These are phyloP conservation scores for Sus scrofa DNA, from an alignment of 2,113 vertebrate genomes.

Conservation along the genomic window T2T-Sscrofa CM000812.6:193015001-193015500, in stretches of 20 bases:
- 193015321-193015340: neutral
- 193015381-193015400: neutral
- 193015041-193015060: neutral
- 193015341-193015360: neutral
- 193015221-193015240: no score
- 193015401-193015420: neutral
- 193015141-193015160: no score
- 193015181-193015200: no score
- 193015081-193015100: neutral
- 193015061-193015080: neutral
- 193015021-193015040: neutral
- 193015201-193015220: no score
- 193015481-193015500: neutral
- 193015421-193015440: neutral
- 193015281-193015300: neutral
- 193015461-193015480: constrained; percentile 6
- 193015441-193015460: neutral
- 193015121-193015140: no score
- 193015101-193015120: no score
- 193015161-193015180: no score
- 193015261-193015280: neutral
- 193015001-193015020: neutral
- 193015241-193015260: constrained; percentile 27
- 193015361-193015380: neutral
- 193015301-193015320: neutral